Evolutionary conservation across 2,888 invertebrate genomes (phyloP), one percentile per base, ranked within the genome.

Genomic region (Gerosis bhagava): DNA sequence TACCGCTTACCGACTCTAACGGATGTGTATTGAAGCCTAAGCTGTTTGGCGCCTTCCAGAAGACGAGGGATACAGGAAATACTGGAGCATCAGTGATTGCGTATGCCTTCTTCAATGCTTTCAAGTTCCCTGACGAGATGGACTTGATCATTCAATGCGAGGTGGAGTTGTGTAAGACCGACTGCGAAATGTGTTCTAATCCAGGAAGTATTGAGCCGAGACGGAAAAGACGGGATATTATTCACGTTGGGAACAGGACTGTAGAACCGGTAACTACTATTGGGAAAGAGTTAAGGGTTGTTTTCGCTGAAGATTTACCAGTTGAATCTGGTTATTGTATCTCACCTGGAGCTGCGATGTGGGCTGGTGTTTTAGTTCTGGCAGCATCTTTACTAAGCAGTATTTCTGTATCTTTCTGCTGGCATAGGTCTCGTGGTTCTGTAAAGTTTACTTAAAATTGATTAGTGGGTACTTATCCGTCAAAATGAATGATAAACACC

Each of bases 121-220:
- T 94, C 77, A 95, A 95, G 76, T 96, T 96, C 87, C 95, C 95
- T 0, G 95, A 96, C 64, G 93, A 94, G 35, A 95, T 95, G 94
- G 95, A 96, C 61, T 80, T 96, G 36, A 93, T 93, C 57, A 92
- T 96, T 49, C 95, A 95, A 70, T 96, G 96, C 63, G 95, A 95
- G 54, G 93, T 96, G 0, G 95, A 95, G 65, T 79, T 96, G 0
- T 96, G 95, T 67, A 95, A 95, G 77, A 93, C 93, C 8, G 93
- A 94, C 59, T 96, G 96, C 63, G 93, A 94, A 48, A 91, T 92
- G 19, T 95, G 95, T 60, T 91, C 94, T 0, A 91, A 91, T 54
- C 90, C 91, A 21, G 93, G 93, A 55, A 92, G 92, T 65, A 75
- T 89, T 8, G 89, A 90, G 25, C 90, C 90, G 1, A 83, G 73